phyloP scores from a whole-genome alignment of 2,888 invertebrate species.

The Chirona hameri region DNA sequence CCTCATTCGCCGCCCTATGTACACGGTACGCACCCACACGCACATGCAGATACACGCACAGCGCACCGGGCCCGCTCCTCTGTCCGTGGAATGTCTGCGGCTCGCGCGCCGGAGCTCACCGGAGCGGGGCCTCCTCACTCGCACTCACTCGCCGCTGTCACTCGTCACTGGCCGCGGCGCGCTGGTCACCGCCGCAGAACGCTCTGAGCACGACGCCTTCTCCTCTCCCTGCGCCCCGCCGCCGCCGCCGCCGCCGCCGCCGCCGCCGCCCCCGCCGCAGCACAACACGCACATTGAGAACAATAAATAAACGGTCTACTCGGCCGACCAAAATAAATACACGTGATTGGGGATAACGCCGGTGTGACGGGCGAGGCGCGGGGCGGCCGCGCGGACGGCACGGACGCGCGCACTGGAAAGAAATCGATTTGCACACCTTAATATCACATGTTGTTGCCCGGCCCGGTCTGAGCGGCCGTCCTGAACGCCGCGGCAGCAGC shows the following conservation, averaged over 20 bases:
- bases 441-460: conserved; percentile 13
- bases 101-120: not conserved
- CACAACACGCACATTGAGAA: not conserved
- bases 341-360: not conserved
- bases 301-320: not conserved
- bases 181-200: not conserved
- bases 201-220: not conserved
- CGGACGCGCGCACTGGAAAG: not conserved
- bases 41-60: no score
- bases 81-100: no score
- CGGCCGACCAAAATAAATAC: not conserved
- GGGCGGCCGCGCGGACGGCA: not conserved
- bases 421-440: conserved; percentile 5
- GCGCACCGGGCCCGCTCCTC: not conserved
- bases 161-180: not conserved
- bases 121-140: not conserved
- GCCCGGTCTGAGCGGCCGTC: not conserved
- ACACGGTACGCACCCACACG: not conserved
- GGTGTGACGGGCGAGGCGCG: not conserved
- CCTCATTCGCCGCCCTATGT: not conserved
- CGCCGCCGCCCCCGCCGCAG: not conserved
- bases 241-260: not conserved
- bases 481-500: no score
- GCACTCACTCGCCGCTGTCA: not conserved
- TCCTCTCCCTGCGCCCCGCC: not conserved